phyloP scores from a whole-genome alignment of 1,140 invertebrate species.

The Drosophila azteca region DNA sequence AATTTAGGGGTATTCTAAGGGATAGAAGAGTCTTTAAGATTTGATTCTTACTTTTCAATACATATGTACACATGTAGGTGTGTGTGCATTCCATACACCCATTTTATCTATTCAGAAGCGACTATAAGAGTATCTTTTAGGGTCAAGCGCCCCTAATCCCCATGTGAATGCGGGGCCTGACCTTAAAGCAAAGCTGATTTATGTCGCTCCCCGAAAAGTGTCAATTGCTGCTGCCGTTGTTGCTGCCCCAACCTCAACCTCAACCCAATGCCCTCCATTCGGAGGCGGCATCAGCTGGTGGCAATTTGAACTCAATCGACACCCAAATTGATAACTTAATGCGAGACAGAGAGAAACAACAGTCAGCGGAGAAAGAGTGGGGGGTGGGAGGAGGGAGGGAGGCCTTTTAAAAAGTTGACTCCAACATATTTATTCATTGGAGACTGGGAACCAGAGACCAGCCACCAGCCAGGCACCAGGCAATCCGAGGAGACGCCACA shows the following conservation, averaged over 20 bases:
- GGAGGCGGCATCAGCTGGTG: slow-evolving; percentile 67
- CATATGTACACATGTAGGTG: too few relatives aligned
- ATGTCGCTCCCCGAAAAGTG: slow-evolving; percentile 72
- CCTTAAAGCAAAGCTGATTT: slow-evolving; percentile 68
- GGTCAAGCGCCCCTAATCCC: slow-evolving; percentile 45
- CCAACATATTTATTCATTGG: slow-evolving; percentile 50
- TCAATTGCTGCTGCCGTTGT: slow-evolving; percentile 53
- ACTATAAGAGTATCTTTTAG: slow-evolving; percentile 24
- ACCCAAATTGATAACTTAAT: slow-evolving; percentile 79
- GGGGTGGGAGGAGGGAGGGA: slow-evolving; percentile 39
- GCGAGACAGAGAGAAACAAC: slow-evolving; percentile 25
- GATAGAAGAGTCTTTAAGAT: too few relatives aligned
- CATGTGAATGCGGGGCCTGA: slow-evolving; percentile 41
- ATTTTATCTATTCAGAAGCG: slow-evolving; percentile 10
- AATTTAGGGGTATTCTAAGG: too few relatives aligned
- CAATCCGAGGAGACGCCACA: slow-evolving; percentile 37
- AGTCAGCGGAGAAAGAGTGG: slow-evolving; percentile 8
- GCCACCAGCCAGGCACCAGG: slow-evolving; percentile 7
- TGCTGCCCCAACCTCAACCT: slow-evolving; percentile 46
- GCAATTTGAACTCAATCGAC: slow-evolving; percentile 78
- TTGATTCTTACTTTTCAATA: too few relatives aligned
- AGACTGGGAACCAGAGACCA: slow-evolving; percentile 14
- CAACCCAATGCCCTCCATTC: slow-evolving; percentile 70
- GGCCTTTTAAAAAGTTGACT: slow-evolving; percentile 52
- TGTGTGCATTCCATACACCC: too few relatives aligned